These are phyloP conservation scores for Liasis olivaceus DNA, from an alignment of 2,797 vertebrate species.

Conservation along the genomic window DNA sequence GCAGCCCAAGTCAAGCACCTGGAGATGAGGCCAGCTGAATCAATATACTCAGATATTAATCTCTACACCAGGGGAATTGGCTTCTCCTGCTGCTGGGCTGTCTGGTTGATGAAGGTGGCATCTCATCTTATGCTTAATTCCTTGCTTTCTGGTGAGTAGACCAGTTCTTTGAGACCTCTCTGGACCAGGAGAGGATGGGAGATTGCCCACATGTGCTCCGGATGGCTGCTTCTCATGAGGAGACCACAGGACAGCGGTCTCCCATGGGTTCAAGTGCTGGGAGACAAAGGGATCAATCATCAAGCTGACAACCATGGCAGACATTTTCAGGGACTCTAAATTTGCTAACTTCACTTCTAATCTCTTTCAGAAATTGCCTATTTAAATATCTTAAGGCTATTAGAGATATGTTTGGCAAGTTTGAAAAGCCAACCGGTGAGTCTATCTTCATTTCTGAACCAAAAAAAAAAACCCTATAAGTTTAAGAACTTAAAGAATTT, in stretches of 20 bases:
- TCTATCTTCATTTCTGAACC: neutral
- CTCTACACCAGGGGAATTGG: neutral
- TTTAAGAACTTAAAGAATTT: too few relatives aligned
- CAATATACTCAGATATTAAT: neutral
- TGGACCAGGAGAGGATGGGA: neutral
- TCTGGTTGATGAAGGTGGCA: neutral
- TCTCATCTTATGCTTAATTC: neutral
- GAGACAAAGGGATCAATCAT: neutral
- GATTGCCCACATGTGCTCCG: neutral
- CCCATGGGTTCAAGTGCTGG: neutral
- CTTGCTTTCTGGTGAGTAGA: neutral
- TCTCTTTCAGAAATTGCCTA: neutral
- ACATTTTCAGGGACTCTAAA: neutral
- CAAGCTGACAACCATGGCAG: neutral
- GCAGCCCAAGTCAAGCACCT: neutral
- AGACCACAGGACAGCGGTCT: neutral
- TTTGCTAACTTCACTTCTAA: neutral
- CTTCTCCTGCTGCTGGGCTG: neutral
- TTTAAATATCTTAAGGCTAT: neutral
- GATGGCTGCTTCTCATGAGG: neutral
- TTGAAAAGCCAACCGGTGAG: neutral
- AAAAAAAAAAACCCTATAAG: too few relatives aligned
- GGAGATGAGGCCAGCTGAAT: neutral
- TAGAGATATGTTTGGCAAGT: neutral
- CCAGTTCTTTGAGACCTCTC: neutral